These are phyloP conservation scores for Percina caprodes DNA, from an alignment of 2,113 vertebrate genomes.

Conservation along the genomic window DNA sequence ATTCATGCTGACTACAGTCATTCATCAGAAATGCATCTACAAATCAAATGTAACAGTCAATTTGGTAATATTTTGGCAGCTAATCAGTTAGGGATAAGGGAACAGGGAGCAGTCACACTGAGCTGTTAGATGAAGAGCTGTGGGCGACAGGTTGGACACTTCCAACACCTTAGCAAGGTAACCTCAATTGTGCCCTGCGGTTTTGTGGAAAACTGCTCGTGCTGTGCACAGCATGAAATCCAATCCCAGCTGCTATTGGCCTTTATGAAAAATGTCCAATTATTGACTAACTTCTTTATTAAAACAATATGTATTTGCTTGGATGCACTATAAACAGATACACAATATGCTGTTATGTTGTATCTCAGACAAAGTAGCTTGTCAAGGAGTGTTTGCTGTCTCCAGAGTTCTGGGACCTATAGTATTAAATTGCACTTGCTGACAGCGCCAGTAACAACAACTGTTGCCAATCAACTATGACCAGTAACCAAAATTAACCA, in stretches of 20 bases:
- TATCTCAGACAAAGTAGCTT: not conserved
- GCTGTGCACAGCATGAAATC: constrained; percentile 13
- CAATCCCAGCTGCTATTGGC: not conserved
- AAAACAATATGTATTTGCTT: not conserved
- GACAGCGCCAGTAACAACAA: not conserved
- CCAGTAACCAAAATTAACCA: no score
- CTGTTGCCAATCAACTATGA: not conserved
- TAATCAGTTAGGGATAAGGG: not conserved
- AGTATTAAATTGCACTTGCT: not conserved
- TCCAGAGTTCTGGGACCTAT: not conserved
- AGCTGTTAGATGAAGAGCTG: constrained; percentile 14
- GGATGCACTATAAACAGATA: not conserved
- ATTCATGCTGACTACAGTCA: not conserved
- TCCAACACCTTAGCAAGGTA: constrained; percentile 6
- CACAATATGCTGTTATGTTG: not conserved
- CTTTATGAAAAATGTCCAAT: not conserved
- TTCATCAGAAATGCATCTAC: not conserved
- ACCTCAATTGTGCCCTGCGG: constrained; percentile 8
- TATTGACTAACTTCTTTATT: not conserved
- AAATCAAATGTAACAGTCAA: not conserved
- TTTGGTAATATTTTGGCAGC: not conserved
- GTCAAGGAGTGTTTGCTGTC: not conserved
- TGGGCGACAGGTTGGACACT: constrained; percentile 7
- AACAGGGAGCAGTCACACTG: constrained; percentile 1
- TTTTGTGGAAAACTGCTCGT: not conserved